Base-by-base conservation (phyloP, 2,113 vertebrate genomes). In the Hyperopisus bebe region DNA sequence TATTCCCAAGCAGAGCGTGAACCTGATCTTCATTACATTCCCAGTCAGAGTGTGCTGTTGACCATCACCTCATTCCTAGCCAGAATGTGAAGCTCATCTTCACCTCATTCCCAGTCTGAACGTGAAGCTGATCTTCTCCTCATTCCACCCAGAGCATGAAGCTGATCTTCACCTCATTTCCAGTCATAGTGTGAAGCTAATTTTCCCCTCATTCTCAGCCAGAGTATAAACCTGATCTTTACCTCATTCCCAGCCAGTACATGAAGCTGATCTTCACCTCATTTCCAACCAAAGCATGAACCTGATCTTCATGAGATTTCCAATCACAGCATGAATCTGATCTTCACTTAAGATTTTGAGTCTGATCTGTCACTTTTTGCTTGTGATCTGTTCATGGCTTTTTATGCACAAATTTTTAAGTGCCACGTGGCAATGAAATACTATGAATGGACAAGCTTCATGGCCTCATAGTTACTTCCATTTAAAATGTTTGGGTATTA, bases 401-500 rank as follows among this genome's bases (percentile, higher is more conserved):
- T 77, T 77, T 13, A 88, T 53, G 24, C 46, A 31, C 55, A 86
- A 83, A 86, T 90, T 47, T 83, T 90, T 62, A 91, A 87, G 82
- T 88, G 51, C 44, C 88, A 50, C 62, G 88, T 90, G 91, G 90
- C 89, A 82, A 50, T 89, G 51, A 90, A 84, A 85, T 89, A 88
- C 90, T 90, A 88, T 44, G 2, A 83, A 89, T 31, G 27, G n/a
- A 86, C 80, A 62, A 9, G 55, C 24, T 62, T 58, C 84, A 50
- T 47, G 85, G 84, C 89, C 44, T 50, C 24, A 44, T 83, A 62
- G 91, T 91, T 92, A 10, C 92, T 91, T 91, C 89, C 42, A 77
- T 90, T 93, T 86, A 87, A 90, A 94, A 91, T 90, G 91, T 89
- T 90, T 80, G 90, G 91, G 94, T 93, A 94, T 92, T 94, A 93